These are phyloP conservation scores for human (Homo sapiens) DNA, from an alignment of 2,113 vertebrate genomes.

Conservation along the genomic window DNA sequence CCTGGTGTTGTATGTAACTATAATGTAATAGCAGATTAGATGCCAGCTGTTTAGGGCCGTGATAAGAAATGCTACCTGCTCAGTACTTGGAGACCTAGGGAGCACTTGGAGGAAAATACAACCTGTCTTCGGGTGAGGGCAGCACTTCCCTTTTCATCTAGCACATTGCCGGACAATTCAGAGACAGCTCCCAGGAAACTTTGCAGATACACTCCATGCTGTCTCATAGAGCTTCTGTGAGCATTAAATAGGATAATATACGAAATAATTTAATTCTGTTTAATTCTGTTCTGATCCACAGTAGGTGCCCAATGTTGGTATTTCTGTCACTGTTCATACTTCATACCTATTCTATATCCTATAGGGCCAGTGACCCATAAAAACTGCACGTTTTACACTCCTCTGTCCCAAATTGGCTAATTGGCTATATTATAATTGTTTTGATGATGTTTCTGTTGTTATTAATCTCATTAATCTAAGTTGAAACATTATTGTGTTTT, in stretches of 20 bases:
- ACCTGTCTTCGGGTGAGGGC: neutral
- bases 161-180: neutral
- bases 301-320: neutral
- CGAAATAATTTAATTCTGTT: neutral
- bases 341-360: neutral
- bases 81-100: neutral
- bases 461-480: slow-evolving; percentile 49
- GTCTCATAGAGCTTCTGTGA: neutral
- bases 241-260: neutral
- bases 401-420: neutral
- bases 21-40: neutral
- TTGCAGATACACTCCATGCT: neutral
- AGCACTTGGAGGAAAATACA: neutral
- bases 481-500: slow-evolving; percentile 37
- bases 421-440: neutral
- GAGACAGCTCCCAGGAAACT: neutral
- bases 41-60: neutral
- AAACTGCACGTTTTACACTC: neutral
- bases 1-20: neutral
- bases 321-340: neutral
- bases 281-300: neutral
- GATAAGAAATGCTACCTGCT: neutral
- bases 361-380: neutral
- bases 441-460: slow-evolving; percentile 42
- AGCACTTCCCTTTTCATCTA: neutral